Evolutionary conservation across 2,797 vertebrate genomes (phyloP).

Genomic region (Amazona ochrocephala): DNA sequence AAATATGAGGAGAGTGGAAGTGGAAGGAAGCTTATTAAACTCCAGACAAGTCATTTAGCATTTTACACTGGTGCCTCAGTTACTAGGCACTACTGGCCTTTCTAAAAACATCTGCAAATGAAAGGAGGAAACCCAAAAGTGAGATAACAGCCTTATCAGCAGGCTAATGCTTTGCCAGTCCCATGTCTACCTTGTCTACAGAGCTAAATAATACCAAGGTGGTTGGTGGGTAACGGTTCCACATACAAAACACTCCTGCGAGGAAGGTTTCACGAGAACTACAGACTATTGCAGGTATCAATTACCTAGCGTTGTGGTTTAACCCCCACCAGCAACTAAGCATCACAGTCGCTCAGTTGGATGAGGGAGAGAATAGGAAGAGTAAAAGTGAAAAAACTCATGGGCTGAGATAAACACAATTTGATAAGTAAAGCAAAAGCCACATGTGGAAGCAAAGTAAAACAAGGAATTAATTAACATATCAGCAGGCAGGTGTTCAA

Average conservation of each 20-base stretch:
- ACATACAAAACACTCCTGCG: not conserved
- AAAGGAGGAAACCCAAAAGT: not conserved
- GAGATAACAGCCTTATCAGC: not conserved
- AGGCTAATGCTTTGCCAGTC: not conserved
- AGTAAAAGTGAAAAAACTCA: not conserved
- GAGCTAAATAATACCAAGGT: not conserved
- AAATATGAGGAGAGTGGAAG: not conserved
- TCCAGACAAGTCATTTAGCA: not conserved
- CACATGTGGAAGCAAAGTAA: not conserved
- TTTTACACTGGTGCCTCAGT: not conserved
- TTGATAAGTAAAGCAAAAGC: not conserved
- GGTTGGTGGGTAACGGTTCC: not conserved
- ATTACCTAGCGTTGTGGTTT: not conserved
- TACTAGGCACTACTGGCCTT: not conserved
- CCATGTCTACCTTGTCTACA: not conserved
- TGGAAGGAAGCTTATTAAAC: not conserved
- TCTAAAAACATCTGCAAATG: not conserved
- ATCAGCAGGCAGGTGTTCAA: not conserved
- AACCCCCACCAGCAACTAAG: not conserved
- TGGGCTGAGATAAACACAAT: not conserved
- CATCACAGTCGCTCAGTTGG: not conserved
- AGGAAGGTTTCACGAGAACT: not conserved
- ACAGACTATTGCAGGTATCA: not conserved
- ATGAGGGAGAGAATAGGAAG: not conserved
- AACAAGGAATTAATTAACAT: not conserved